Base-by-base conservation (phyloP, 2,888 invertebrate species). In the Oscheius sp. region DNA sequence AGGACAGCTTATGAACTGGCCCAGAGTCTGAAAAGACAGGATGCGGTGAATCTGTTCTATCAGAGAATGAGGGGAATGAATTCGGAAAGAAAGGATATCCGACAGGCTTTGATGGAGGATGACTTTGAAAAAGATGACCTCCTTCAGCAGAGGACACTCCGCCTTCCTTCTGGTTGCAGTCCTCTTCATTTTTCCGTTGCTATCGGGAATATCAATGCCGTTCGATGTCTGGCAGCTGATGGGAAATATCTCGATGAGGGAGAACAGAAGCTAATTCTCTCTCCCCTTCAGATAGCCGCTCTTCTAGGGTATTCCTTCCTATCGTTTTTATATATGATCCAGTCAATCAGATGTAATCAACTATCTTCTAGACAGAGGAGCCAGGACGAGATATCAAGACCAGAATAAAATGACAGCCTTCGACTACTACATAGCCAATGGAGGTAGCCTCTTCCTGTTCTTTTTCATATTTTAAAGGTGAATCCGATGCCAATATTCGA, bases 101-200 rank as follows among this genome's bases (percentile, higher is more conserved):
- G 75, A 4, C 38, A 50, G 44, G 41, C 65, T 0, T 57, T 76
- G 24, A 50, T 67, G 47, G 67, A 67, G 17, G 67, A 59, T 20
- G 36, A 59, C 24, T 57, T 49, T 12, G 67, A 47, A 8, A 22
- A 14, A 9, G 47, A 28, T 4, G 67, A 50, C 5, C 47, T 57
- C 12, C 20, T 49, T 9, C 26, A 28, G 14, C 57, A 62, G 14
- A 17, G 66, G 36, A 69, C 68, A 14, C 59, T 66, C 1, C 69
- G 70, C 0, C 28, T 67, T 8, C 70, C 70, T 17, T 73, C 73
- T 41, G 77, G 74, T 1, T 67, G 47, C 32, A 72, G 71, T 2
- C 66, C 71, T 26, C 47, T 77, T 28, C 73, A 75, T 72, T 77
- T 71, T 44, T 75, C 77, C 3, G 67, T 54, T 0, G 72, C 70